A percentile compares a stretch with the other conserved stretches of the same genome.
These are phyloP conservation scores for Erethizon dorsatum DNA, from an alignment of 2,797 vertebrate species.

Conservation along the genomic window DNA sequence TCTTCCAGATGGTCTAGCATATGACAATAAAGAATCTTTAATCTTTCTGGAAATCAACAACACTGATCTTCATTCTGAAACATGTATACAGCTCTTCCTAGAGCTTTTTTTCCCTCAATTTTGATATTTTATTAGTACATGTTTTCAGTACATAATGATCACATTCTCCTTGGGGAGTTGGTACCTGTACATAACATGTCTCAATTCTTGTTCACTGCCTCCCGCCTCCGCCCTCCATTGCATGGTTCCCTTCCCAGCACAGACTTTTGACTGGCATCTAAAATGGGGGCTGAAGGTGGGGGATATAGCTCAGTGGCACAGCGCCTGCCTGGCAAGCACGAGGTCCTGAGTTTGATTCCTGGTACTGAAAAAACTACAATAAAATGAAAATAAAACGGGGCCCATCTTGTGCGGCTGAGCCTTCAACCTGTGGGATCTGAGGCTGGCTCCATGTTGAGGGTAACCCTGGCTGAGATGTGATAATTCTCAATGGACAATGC, in stretches of 20 bases:
- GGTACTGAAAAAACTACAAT: no score
- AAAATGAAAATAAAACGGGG: no score
- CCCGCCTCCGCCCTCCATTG: background rate
- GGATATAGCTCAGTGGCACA: no score
- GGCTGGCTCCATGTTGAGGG: no score
- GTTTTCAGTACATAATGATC: background rate
- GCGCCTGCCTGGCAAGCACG: no score
- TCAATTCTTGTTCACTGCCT: no score
- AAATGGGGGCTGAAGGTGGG: no score
- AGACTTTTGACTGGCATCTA: background rate
- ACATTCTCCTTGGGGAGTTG: background rate
- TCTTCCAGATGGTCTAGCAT: constrained; percentile 22
- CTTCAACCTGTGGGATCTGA: no score
- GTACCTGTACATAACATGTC: background rate
- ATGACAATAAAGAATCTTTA: constrained; percentile 46
- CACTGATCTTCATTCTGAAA: constrained; percentile 2
- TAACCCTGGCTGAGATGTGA: background rate
- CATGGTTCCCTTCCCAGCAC: background rate
- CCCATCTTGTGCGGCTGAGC: no score
- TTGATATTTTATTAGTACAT: background rate
- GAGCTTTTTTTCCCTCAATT: background rate
- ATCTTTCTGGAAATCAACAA: background rate
- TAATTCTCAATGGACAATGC: background rate
- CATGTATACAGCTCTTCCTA: background rate
- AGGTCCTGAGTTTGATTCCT: no score